Evolutionary conservation across 2,888 invertebrate species (phyloP).

Genomic region (Acanthopleura granulata): DNA sequence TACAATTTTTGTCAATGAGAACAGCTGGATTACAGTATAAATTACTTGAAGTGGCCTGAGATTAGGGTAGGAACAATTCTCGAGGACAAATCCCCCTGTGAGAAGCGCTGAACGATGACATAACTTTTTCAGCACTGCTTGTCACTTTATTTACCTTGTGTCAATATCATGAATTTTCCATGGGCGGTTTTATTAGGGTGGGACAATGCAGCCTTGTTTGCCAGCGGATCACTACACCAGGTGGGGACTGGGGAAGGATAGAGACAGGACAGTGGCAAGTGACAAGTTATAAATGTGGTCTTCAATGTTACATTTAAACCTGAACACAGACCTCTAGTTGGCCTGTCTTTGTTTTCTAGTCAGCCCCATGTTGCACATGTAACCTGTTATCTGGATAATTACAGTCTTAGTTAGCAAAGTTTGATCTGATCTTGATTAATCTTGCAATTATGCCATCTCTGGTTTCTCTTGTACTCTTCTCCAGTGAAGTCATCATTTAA

Average conservation of each 20-base stretch:
- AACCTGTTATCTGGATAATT: not conserved
- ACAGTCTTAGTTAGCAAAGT: not conserved
- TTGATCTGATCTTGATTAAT: not conserved
- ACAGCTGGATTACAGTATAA: constrained; percentile 14
- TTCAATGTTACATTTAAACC: no score
- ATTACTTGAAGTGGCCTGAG: not conserved
- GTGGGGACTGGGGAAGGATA: no score
- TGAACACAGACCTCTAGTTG: no score
- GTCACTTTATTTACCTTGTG: no score
- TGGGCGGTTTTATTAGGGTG: no score
- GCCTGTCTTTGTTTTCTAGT: not conserved
- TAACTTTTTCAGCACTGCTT: not conserved
- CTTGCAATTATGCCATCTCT: not conserved
- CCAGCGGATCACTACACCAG: no score
- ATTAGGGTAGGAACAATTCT: not conserved
- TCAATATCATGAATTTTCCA: no score
- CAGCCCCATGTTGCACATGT: not conserved
- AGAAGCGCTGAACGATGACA: constrained; percentile 8
- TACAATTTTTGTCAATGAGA: not conserved
- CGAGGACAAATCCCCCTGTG: not conserved
- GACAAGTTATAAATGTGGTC: no score
- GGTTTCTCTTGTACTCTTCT: not conserved
- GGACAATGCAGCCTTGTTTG: no score
- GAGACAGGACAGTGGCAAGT: no score
- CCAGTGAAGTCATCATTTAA: no score